Percentiles rank a stretch among this genome's conserved stretches.
phyloP scores from a whole-genome alignment of 1,140 invertebrate species.

The Laupala kohalensis region DNA sequence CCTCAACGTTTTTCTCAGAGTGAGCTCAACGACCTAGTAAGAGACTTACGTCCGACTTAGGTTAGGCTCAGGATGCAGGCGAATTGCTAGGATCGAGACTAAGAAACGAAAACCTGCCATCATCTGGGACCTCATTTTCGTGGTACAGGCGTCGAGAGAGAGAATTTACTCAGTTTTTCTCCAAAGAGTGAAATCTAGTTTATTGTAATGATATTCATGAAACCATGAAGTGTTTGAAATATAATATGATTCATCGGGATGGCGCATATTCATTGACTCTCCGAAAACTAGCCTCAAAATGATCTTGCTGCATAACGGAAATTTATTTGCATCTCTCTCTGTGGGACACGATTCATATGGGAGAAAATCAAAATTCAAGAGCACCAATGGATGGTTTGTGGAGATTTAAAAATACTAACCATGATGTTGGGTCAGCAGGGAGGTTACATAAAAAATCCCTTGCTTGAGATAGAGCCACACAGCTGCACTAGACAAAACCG shows the following conservation, averaged over 20 bases:
- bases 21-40: slow-evolving; percentile 12
- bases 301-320: slow-evolving; percentile 20
- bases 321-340: too few species aligned
- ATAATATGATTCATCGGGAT: slow-evolving; percentile 15
- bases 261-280: slow-evolving; percentile 23
- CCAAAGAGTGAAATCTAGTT: slow-evolving; percentile 9
- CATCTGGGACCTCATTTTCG: slow-evolving; percentile 11
- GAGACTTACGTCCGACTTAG: slow-evolving; percentile 16
- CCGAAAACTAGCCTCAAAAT: slow-evolving; percentile 25
- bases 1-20: slow-evolving; percentile 1
- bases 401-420: slow-evolving; percentile 10
- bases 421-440: slow-evolving; percentile 10
- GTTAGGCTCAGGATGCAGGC: background rate
- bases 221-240: slow-evolving; percentile 16
- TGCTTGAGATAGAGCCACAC: background rate
- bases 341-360: too few species aligned
- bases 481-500: slow-evolving; percentile 1
- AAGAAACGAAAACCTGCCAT: slow-evolving; percentile 15
- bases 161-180: slow-evolving; percentile 14
- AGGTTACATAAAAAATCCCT: slow-evolving; percentile 8
- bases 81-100: slow-evolving; percentile 15
- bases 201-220: slow-evolving; percentile 13
- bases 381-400: slow-evolving; percentile 12
- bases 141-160: slow-evolving; percentile 14
- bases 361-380: slow-evolving; percentile 6